phyloP scores from a whole-genome alignment of 2,888 invertebrate species.

The Copidosoma aretas region DNA sequence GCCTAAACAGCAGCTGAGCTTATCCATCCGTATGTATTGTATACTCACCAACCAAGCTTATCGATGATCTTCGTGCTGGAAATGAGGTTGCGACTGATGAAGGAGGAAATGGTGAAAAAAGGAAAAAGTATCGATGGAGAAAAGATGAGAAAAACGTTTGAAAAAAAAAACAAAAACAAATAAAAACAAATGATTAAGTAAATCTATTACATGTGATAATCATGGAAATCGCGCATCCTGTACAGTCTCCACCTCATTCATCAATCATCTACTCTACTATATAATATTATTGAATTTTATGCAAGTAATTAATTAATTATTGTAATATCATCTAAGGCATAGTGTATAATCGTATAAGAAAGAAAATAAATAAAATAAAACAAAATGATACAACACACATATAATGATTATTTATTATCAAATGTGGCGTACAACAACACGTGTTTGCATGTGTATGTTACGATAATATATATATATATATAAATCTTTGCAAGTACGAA shows the following conservation, averaged over 20 bases:
- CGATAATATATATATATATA: conserved; percentile 20
- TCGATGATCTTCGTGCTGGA: neutral
- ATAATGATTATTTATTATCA: conserved; percentile 7
- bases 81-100: neutral
- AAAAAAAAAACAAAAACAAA: conserved; percentile 32
- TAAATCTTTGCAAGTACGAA: neutral
- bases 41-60: neutral
- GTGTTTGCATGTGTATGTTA: conserved; percentile 32
- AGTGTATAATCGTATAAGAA: conserved; percentile 38
- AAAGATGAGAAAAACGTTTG: conserved; percentile 20
- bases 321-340: conserved; percentile 41
- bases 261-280: conserved; percentile 70
- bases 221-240: conserved; percentile 67
- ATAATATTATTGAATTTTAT: conserved; percentile 64
- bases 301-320: conserved; percentile 42
- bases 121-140: conserved; percentile 6
- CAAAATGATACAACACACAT: conserved; percentile 18
- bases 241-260: conserved; percentile 71
- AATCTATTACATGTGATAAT: conserved; percentile 75
- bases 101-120: conserved; percentile 1
- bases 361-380: conserved; percentile 4
- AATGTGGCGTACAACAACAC: too few species aligned
- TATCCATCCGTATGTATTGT: conserved; percentile 15
- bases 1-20: conserved; percentile 20
- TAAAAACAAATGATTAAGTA: conserved; percentile 44